Evolutionary conservation across 1,140 invertebrate genomes (phyloP), one percentile per base, ranked within the genome.

Genomic region (Scaptomyza montana): DNA sequence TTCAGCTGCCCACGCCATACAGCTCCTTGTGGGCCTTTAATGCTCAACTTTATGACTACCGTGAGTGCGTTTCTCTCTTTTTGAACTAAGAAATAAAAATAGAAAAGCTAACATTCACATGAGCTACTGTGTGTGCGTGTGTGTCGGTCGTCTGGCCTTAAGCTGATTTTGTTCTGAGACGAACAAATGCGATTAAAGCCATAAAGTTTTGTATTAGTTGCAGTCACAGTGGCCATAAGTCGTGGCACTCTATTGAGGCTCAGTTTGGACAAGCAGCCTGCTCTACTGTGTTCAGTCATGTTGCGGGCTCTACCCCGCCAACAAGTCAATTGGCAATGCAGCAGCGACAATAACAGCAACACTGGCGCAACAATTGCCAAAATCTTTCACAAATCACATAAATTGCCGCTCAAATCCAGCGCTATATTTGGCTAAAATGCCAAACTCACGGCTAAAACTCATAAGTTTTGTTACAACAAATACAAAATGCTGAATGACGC

Each of bases 371-470:
- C 65, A 87, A 81, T 86, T 87, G 84, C 78, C 82, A 78, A 86
- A 86, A 89, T 89, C 82, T 69, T 60, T 65, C 72, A 87, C 78
- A 89, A 89, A 87, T 78, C 82, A 82, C 82, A 89, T 86, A 86
- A 89, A 86, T 86, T 75, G 82, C 78, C 78, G 81, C 70, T 78
- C 67, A 72, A 85, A 82, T 77, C 71, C 76, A 66, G 36, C 69
- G 63, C 84, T 79, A 74, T 84, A 89, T 89, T 84, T 89, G 84
- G 84, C 79, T 57, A 84, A 89, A 89, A 89, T 89, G 84, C 79
- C 84, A 87, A 80, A 80, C 79, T 70, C 62, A 74, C 62, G 79
- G 84, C 77, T 80, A 87, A 86, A 87, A 80, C 82, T 81, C 75
- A 78, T 82, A 87, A 86, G 74, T 87, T 85, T 68, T 46, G 54